phyloP scores from a whole-genome alignment of 2,113 vertebrate species.

The Paracyprichromis sp. region DNA sequence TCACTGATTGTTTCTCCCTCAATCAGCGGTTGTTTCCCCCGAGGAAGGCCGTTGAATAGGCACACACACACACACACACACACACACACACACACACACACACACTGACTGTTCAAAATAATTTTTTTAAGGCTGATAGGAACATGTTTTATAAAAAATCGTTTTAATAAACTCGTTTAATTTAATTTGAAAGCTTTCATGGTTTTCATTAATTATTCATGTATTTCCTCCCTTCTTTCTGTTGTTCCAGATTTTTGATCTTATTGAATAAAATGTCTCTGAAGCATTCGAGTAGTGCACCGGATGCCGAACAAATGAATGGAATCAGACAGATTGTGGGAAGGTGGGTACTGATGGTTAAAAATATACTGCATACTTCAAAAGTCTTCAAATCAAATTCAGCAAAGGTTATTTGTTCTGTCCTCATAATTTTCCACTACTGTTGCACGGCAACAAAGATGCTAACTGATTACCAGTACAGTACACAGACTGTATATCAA shows the following conservation, averaged over 20 bases:
- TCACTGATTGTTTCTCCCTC: constrained; percentile 29
- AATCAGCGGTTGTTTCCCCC: constrained; percentile 9
- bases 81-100: neutral
- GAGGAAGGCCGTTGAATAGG: neutral
- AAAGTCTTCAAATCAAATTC: neutral
- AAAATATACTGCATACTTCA: neutral
- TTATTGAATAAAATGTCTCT: neutral
- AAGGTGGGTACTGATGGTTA: neutral
- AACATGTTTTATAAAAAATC: neutral
- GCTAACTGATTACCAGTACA: neutral
- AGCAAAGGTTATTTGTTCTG: neutral
- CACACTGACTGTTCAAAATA: neutral
- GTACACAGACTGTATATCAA: neutral
- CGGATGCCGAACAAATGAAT: neutral
- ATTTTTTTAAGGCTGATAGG: neutral
- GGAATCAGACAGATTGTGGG: neutral
- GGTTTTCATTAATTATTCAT: neutral
- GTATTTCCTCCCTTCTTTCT: neutral
- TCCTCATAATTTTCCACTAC: neutral
- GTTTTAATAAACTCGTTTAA: fast-evolving
- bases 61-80: neutral
- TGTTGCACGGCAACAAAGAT: fast-evolving
- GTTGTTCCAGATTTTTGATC: neutral
- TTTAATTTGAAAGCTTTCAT: neutral
- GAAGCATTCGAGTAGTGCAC: neutral